These are phyloP conservation scores for Folsomia candida DNA, from an alignment of 2,888 invertebrate genomes.

Conservation along the genomic window DNA sequence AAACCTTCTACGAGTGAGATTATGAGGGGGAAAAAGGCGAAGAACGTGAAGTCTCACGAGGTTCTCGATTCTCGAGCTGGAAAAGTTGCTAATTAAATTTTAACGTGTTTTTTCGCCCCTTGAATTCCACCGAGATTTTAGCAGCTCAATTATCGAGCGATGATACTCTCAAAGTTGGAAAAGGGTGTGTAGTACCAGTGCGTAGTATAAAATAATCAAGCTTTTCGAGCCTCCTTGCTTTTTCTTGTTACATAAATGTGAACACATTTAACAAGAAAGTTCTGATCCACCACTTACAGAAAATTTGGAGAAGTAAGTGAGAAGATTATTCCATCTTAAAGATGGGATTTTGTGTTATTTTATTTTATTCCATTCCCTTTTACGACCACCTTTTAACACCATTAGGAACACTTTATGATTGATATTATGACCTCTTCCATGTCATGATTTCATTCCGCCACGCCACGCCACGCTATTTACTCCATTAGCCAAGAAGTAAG, in stretches of 20 bases:
- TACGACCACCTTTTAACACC: conserved; percentile 50
- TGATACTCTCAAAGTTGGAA: too few relatives aligned
- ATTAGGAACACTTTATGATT: conserved; percentile 41
- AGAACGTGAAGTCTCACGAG: not conserved
- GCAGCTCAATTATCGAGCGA: conserved; percentile 50
- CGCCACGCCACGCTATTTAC: too few relatives aligned
- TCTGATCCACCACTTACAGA: too few relatives aligned
- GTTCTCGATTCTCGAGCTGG: not conserved
- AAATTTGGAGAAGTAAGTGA: too few relatives aligned
- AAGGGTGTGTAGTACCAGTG: too few relatives aligned
- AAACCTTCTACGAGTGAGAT: not conserved
- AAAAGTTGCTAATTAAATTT: conserved; percentile 48
- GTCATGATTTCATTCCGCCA: too few relatives aligned
- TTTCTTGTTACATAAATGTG: not conserved
- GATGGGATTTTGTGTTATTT: too few relatives aligned
- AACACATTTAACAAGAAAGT: not conserved
- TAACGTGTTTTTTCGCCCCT: conserved; percentile 48
- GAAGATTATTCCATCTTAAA: too few relatives aligned
- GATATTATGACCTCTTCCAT: conserved; percentile 5
- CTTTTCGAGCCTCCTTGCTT: conserved; percentile 12
- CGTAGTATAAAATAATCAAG: too few relatives aligned
- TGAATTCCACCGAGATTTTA: conserved; percentile 49
- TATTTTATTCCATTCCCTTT: conserved; percentile 27
- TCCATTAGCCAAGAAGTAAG: too few relatives aligned
- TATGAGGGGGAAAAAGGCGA: not conserved